Base-by-base conservation (phyloP, 2,113 vertebrate species). In the Cnemophilus loriae region DNA sequence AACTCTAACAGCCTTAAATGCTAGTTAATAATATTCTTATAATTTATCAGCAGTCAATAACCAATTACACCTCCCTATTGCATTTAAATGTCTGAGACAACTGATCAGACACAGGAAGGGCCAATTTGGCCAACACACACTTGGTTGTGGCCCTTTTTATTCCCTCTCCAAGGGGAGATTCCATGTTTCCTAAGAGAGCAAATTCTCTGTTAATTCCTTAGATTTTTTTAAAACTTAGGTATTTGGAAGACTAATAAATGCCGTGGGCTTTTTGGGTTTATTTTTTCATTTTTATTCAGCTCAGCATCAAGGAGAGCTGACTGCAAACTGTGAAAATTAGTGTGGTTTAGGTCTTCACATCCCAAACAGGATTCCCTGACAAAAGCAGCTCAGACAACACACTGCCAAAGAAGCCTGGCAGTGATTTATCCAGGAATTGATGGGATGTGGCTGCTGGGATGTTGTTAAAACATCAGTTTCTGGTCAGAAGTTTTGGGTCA, bases 201-300 rank as follows among this genome's bases (percentile, higher is more conserved):
- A 80, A 13, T 39, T 74, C 21, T 56, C 35, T 49, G 92, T 63
- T 79, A 30, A 30, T 22, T 55, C 56, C 30, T 59, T 28, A n/a
- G 33, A 30, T 26, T 63, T n/a, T 35, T 60, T 3, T 8, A 44
- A 69, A 53, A 33, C 13, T 32, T 46, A 42, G 26, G 15, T 24
- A 37, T 24, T 69, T 71, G 10, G 23, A 56, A n/a, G 33, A 37
- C 59, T 71, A 37, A 61, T 6, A 2, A 70, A 33, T 21, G 35
- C 6, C 4, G 42, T 2, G 4, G 41, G 13, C 2, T 49, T 10
- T 10, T 5, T 0, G 21, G 30, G 9, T 26, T 46, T 61, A 2
- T 32, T 41, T 26, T 16, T 35, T 21, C 2, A 5, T 32, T 61
- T 60, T 41, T 47, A 19, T 60, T 68, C 39, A 83, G 65, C 52